These are phyloP conservation scores for Sebastes taczanowskii DNA, from an alignment of 2,797 vertebrate species.

Conservation along the genomic window DNA sequence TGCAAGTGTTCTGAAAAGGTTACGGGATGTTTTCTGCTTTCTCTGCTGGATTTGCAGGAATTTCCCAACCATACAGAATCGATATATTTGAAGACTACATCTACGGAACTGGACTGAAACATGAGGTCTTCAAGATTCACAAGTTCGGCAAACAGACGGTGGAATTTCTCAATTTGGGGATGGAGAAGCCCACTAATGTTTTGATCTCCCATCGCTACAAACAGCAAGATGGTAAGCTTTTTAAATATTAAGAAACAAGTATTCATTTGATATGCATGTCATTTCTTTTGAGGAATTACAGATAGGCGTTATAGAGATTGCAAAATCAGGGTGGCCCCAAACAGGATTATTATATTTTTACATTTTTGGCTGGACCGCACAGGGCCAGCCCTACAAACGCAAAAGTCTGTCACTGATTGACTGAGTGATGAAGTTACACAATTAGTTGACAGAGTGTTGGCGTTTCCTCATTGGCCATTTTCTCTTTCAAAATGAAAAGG, in stretches of 20 bases:
- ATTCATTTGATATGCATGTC: background rate
- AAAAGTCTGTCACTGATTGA: too few species aligned
- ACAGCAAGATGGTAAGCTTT: conserved; percentile 91
- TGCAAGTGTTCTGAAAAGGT: background rate
- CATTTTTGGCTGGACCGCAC: too few species aligned
- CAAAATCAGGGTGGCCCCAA: background rate
- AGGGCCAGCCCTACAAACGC: too few species aligned
- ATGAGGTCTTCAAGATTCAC: conserved; percentile 92
- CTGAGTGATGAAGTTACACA: too few species aligned
- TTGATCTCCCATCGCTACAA: conserved; percentile 95
- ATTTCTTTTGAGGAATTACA: background rate
- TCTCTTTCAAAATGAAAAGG: too few species aligned
- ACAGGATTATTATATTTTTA: too few species aligned
- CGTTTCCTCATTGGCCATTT: too few species aligned
- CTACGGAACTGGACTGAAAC: conserved; percentile 95
- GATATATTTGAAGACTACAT: conserved; percentile 98
- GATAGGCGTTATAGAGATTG: background rate
- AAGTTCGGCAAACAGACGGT: conserved; percentile 90
- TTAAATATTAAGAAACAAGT: background rate
- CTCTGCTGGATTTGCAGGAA: conserved; percentile 80
- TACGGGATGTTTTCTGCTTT: conserved; percentile 1
- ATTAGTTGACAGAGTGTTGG: too few species aligned
- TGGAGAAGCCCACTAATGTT: conserved; percentile 93
- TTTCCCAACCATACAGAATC: conserved; percentile 94
- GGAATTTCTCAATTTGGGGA: conserved; percentile 87